Base-by-base conservation (phyloP, 2,797 vertebrate species). In the Limosa lapponica region DNA sequence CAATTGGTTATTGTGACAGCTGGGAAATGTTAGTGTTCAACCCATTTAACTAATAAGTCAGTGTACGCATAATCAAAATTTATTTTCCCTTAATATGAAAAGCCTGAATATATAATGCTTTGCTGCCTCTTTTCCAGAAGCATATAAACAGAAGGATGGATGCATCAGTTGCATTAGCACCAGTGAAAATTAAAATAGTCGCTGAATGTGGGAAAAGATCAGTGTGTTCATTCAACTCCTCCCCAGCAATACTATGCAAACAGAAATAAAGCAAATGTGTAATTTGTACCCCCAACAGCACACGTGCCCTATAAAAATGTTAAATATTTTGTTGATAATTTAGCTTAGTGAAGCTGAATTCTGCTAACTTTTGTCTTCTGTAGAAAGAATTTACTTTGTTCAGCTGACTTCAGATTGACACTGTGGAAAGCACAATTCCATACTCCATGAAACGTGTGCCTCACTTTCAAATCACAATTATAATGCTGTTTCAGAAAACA, bases 41-140 rank as follows among this genome's bases (percentile, higher is more conserved):
- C 58, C 67, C 55, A 67, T 80, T 93, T 93, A 89, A 79, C 89
- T 82, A 95, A 73, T 77, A 93, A 91, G 48, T 89, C 88, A 52
- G 57, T 25, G 34, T 61, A 80, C 36, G 61, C 27, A 95, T 71
- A 87, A 93, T 52, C 51, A 73, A 89, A 52, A 90, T 91, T 81
- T 95, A 44, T 91, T 84, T 93, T 92, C 73, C 78, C 34, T 83
- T 81, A 94, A 59, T 79, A 86, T 54, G 48, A 89, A 87, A 67
- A 87, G 59, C 17, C 52, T 77, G 64, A 77, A 66, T 71, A 84
- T 30, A 82, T 16, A 48, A 55, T 36, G 36, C 77, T 84, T 61
- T 87, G 52, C 36, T 86, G 48, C 39, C 57, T 75, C 32, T 86
- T 91, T 84, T 59, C 34, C 46, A 84, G 80, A 82, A 85, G 49